Percentiles rank a stretch among this genome's conserved stretches.
These are phyloP conservation scores for Perca schrenkii DNA, from an alignment of 2,113 vertebrate species.

Conservation along the genomic window DNA sequence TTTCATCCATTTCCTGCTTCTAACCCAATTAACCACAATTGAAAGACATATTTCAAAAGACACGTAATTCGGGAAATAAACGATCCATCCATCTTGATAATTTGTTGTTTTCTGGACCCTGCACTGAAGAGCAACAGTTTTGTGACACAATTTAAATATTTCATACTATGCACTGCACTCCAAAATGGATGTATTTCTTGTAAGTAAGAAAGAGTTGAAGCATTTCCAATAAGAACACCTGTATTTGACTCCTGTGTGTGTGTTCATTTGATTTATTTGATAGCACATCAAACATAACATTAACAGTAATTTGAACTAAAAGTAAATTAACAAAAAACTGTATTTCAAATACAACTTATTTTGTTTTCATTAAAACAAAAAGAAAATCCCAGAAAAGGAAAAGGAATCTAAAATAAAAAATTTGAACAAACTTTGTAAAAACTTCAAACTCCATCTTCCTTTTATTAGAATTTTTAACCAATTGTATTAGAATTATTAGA, in stretches of 20 bases:
- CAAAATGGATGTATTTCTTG: neutral
- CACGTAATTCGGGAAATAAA: neutral
- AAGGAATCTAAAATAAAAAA: too few species aligned
- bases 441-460: neutral
- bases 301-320: too few species aligned
- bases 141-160: conserved; percentile 9
- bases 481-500: neutral
- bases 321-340: too few species aligned
- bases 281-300: too few species aligned
- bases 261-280: too few species aligned
- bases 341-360: too few species aligned
- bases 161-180: neutral
- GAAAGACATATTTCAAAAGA: neutral
- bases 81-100: neutral
- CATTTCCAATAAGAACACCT: neutral
- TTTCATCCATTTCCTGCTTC: neutral
- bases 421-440: too few species aligned
- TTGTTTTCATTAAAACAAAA: too few species aligned
- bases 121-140: neutral
- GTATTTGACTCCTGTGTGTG: neutral
- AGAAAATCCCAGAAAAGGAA: too few species aligned
- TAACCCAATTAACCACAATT: neutral
- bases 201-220: neutral
- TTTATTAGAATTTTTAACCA: neutral
- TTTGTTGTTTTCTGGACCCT: neutral